Evolutionary conservation across 2,797 vertebrate genomes (phyloP), one percentile per base, ranked within the genome.

Genomic region (Gymnopithys bicolor): DNA sequence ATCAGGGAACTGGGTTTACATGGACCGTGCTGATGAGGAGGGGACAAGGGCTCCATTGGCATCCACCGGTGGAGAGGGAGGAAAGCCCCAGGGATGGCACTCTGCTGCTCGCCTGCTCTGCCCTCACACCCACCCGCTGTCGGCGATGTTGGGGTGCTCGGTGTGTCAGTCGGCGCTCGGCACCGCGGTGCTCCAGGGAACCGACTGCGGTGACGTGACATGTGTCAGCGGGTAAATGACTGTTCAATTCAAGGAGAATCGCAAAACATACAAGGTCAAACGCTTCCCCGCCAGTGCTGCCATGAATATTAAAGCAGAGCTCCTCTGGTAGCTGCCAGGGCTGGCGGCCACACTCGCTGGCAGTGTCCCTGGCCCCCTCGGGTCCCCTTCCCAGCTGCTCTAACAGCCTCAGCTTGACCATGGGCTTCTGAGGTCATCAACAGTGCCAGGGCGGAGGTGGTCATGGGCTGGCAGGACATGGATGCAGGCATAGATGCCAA

Each of bases 261-360:
- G 60, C 95, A 86, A 93, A 94, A 95, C 90, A 93, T 93, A 94
- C 97, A 98, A 98, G 97, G 98, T 98, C 97, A 98, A 96, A 96
- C 6, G 88, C 95, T 96, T 97, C 94, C 96, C 89, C 30, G 88
- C 71, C 87, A 93, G 95, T 56, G 53, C 89, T 58, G 62, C 90
- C 93, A 93, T 96, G 97, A 98, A 97, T 98, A 97, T 98, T 97
- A 97, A 98, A 94, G 89, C 67, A 1, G 18, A 76, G 58, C 58
- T 67, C 46, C 75, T 71, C 64, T 2, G 15, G 32, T 73, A 49
- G 94, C 76, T 32, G 37, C 68, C 2, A 32, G 92, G 55, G 41
- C 82, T 77, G 82, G 67, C 9, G 30, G 82, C 80, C 12, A 0
- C 4, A 3, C 66, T 83, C 1, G 0, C 74, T 27, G 1, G 13